A percentile compares a stretch with the other conserved stretches of the same genome.
Conservation (phyloP, 2,113 vertebrate species). For the Sylvietta virens region DNA sequence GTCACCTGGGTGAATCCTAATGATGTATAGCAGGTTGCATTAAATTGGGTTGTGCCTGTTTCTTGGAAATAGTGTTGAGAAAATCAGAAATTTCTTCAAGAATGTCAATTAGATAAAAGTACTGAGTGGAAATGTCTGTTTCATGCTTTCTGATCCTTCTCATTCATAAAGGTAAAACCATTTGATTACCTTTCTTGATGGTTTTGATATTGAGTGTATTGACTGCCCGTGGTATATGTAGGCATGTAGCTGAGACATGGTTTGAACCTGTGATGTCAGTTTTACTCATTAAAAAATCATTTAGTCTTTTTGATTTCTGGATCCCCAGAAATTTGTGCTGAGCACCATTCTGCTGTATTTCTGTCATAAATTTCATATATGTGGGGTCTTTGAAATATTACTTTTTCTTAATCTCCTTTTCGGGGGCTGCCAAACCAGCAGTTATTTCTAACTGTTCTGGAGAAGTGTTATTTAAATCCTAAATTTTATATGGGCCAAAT, state of each 20-base stretch:
- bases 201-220: rapidly evolving
- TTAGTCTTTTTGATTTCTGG: background rate
- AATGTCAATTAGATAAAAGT: background rate
- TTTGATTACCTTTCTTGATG: background rate
- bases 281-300: background rate
- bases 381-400: background rate
- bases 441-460: background rate
- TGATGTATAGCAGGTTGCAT: background rate
- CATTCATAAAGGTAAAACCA: background rate
- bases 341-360: background rate
- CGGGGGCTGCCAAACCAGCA: background rate
- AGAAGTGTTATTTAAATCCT: background rate
- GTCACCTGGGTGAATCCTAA: background rate
- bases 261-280: background rate
- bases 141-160: background rate
- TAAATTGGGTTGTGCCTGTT: background rate
- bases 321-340: background rate
- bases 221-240: background rate
- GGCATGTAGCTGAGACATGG: background rate
- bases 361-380: background rate
- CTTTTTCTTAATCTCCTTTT: background rate
- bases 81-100: background rate
- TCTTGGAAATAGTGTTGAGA: background rate
- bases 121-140: background rate
- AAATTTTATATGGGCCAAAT: background rate